Conservation (phyloP, 2,113 vertebrate genomes). For the Polyodon spathula region DNA sequence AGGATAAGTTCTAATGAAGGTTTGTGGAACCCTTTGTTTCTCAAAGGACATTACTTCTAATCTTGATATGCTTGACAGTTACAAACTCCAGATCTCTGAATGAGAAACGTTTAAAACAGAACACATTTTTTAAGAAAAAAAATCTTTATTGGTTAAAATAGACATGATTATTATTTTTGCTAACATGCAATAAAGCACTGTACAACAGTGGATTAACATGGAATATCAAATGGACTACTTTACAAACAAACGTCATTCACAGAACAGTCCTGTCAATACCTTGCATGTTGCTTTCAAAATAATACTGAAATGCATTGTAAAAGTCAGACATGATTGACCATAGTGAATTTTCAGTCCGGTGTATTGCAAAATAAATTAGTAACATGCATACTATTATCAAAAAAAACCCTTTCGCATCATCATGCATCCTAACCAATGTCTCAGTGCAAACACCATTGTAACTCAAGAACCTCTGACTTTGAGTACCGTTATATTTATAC, state of each 20-base stretch:
- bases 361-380: conserved; percentile 91
- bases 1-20: too few species aligned
- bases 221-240: conserved; percentile 63
- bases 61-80: too few species aligned
- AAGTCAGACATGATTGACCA: conserved; percentile 27
- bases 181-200: conserved; percentile 74
- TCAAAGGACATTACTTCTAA: too few species aligned
- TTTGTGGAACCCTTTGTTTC: too few species aligned
- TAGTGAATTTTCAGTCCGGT: conserved; percentile 31
- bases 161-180: conserved; percentile 63
- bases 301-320: conserved; percentile 16
- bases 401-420: conserved; percentile 57
- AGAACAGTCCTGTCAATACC: conserved; percentile 33
- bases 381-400: conserved; percentile 66
- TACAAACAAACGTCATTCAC: conserved; percentile 42
- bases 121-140: conserved; percentile 40
- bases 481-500: conserved; percentile 49
- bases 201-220: conserved; percentile 74
- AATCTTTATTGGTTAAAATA: conserved; percentile 96
- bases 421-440: conserved; percentile 69
- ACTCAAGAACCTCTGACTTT: conserved; percentile 56
- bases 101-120: too few species aligned
- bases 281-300: conserved; percentile 21
- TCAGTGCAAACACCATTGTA: conserved; percentile 88
- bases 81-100: too few species aligned